phyloP scores from a whole-genome alignment of 2,888 invertebrate genomes.

The Gastracanthus pulcherrimus region DNA sequence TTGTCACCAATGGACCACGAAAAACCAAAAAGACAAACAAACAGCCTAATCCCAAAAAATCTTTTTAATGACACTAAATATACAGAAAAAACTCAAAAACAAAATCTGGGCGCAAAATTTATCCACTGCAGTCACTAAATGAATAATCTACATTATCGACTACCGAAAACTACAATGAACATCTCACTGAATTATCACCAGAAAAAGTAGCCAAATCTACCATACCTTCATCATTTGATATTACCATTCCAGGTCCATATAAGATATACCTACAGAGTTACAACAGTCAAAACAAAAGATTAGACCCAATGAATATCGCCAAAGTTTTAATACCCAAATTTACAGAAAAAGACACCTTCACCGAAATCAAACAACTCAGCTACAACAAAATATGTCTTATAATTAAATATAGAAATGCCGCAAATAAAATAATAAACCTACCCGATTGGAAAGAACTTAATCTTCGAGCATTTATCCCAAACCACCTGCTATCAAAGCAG shows the following conservation, averaged over 20 bases:
- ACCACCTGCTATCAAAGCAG: neutral
- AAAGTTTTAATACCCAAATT: neutral
- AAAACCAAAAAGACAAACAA: neutral
- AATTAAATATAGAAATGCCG: neutral
- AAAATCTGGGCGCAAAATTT: no score
- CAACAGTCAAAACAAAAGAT: neutral
- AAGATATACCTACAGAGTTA: neutral
- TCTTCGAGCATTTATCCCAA: neutral
- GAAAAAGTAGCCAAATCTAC: neutral
- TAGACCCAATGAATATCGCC: neutral
- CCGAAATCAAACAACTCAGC: neutral
- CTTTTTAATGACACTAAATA: no score
- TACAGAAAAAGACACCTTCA: neutral
- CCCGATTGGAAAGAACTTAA: neutral
- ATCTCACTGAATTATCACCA: no score
- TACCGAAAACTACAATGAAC: neutral
- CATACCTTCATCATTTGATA: neutral
- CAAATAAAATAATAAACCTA: neutral
- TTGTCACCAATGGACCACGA: no score
- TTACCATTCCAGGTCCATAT: neutral
- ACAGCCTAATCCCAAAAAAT: no score
- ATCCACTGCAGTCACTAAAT: no score
- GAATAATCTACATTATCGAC: no score
- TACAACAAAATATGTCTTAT: neutral
- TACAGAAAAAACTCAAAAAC: neutral